Base-by-base conservation (phyloP, 2,888 invertebrate species). In the Cantharis lateralis region DNA sequence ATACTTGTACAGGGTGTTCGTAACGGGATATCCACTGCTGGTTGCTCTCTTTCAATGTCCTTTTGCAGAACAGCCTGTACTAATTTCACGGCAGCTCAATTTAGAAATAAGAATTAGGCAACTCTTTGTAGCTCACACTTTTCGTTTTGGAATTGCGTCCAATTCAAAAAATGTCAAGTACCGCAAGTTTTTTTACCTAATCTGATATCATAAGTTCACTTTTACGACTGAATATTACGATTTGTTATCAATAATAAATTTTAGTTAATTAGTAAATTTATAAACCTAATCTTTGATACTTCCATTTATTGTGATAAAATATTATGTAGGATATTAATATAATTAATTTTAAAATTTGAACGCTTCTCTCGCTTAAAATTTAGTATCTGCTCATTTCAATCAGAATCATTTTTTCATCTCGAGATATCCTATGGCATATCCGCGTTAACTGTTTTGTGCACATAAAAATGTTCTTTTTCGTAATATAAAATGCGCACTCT, bases 231-330 rank as follows among this genome's bases (percentile, higher is more conserved):
- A 77, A 62, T 74, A 74, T 18, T 24, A 68, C 61, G 69, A 68
- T 61, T 74, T 70, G 69, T 68, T 73, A 26, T 74, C 73, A 68
- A 28, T 73, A 74, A 28, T 28, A 28, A 64, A 68, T 63, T 72
- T 70, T 70, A 74, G 69, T 68, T 75, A 68, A 71, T 28, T 74
- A 62, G 48, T 70, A 74, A 74, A 63, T 18, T 76, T 77, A 77
- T 28, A 32, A 64, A 71, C 63, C 48, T 77, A 75, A 77, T 77
- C 72, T 72, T 69, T 77, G 64, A 77, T 75, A 78, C 78, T 78
- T 78, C 78, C 78, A 78, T 72, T 78, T 78, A 75, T 78, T 78
- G 78, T 78, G 78, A 78, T 78, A 78, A 78, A 74, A 68, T 73
- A 75, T 75, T 78, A 70, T 70, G 70, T 78, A 78, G 70, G 72